Percentiles rank a stretch among this genome's conserved stretches.
Evolutionary conservation across 2,797 vertebrate genomes (phyloP).

Genomic region (Kryptopterus vitreolus): DNA sequence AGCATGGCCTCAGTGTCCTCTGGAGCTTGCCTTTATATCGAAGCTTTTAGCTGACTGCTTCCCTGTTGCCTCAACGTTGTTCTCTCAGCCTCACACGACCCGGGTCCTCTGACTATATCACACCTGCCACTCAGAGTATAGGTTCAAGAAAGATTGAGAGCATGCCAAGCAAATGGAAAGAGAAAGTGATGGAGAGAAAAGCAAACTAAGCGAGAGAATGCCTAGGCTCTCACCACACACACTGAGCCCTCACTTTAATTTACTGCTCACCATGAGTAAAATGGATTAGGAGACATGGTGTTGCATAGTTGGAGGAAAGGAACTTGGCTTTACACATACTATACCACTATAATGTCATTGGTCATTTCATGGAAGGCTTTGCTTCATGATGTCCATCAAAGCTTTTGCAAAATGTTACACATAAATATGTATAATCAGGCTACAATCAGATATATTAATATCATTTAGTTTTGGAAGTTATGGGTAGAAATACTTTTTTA

Average conservation of each 20-base stretch:
- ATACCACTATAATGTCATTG: neutral
- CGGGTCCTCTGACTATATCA: conserved; percentile 66
- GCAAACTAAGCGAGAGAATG: conserved; percentile 44
- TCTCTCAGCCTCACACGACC: conserved; percentile 46
- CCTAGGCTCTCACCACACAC: conserved; percentile 42
- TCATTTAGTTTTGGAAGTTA: neutral
- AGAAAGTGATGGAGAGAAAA: conserved; percentile 36
- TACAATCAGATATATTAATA: neutral
- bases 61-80: conserved; percentile 42
- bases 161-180: conserved; percentile 54
- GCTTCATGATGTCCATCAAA: neutral
- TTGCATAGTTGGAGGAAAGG: conserved; percentile 39
- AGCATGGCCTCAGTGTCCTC: conserved; percentile 56
- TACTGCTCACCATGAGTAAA: conserved; percentile 58
- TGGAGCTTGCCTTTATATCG: conserved; percentile 65
- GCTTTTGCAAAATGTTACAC: neutral
- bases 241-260: conserved; percentile 59
- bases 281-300: conserved; percentile 51
- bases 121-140: conserved; percentile 58
- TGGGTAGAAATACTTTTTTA: neutral
- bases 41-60: conserved; percentile 59
- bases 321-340: conserved; percentile 29
- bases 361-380: neutral
- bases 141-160: conserved; percentile 16
- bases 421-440: neutral